Conservation (phyloP, 2,797 vertebrate species). For the Spinibarbus caldwelli region DNA sequence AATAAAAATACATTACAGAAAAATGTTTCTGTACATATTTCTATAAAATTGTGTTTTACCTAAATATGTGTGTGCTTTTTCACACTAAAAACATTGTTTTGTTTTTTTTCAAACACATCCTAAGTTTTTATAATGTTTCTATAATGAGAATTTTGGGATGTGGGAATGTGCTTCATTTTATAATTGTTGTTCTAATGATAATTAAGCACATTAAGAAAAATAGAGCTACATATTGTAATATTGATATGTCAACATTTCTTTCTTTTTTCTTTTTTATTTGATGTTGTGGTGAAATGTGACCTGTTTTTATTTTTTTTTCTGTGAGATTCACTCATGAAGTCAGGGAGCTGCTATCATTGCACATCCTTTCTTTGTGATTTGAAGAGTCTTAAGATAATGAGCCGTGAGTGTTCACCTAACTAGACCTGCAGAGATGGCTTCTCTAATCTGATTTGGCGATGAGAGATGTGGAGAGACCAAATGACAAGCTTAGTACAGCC, state of each 20-base stretch:
- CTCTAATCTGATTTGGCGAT: constrained; percentile 37
- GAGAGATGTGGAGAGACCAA: constrained; percentile 4
- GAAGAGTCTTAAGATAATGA: constrained; percentile 38
- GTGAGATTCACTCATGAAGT: not conserved
- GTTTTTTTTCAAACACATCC: not conserved
- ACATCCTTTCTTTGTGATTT: constrained; percentile 29
- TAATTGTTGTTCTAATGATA: not conserved
- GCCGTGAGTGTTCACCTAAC: constrained; percentile 31
- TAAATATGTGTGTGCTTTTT: not conserved
- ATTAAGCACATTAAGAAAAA: not conserved
- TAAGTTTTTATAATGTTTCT: not conserved
- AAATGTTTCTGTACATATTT: not conserved
- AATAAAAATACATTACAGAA: not conserved
- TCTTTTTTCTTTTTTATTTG: not conserved
- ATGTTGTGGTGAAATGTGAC: not conserved
- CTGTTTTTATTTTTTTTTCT: not conserved
- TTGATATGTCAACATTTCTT: not conserved
- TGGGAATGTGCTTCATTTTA: not conserved
- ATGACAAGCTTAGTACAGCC: constrained; percentile 21
- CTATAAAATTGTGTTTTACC: not conserved
- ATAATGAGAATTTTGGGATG: not conserved
- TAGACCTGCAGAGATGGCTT: constrained; percentile 21
- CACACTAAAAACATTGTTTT: not conserved
- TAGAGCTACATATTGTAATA: not conserved
- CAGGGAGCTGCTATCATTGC: constrained; percentile 28